Evolutionary conservation across 2,888 invertebrate species (phyloP).

Genomic region (Litoditis marina): DNA sequence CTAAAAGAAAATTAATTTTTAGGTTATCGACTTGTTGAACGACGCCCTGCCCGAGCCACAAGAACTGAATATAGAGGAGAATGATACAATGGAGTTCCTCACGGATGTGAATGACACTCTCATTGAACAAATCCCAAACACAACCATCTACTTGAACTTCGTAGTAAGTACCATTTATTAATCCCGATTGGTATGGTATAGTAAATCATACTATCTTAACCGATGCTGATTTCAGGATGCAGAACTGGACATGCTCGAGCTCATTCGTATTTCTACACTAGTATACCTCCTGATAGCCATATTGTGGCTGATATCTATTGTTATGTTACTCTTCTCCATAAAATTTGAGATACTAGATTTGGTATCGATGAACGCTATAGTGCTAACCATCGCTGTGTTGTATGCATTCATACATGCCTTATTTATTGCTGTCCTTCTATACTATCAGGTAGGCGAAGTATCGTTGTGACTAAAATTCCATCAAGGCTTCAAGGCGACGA

Average conservation of each 20-base stretch:
- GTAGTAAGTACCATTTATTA: not conserved
- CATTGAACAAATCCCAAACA: constrained; percentile 37
- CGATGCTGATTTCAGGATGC: constrained; percentile 27
- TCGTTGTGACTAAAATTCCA: not conserved
- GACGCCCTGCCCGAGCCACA: too few species aligned
- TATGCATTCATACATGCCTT: constrained; percentile 45
- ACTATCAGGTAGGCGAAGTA: constrained; percentile 58
- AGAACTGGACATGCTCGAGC: constrained; percentile 47
- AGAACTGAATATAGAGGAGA: constrained; percentile 18
- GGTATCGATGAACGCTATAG: constrained; percentile 44
- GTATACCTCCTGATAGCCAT: constrained; percentile 43
- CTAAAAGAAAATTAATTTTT: too few species aligned
- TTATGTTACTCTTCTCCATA: constrained; percentile 47
- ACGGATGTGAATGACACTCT: constrained; percentile 16
- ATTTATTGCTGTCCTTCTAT: constrained; percentile 43
- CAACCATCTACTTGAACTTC: constrained; percentile 20
- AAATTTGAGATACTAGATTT: constrained; percentile 42
- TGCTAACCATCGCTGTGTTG: constrained; percentile 40
- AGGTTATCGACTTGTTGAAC: too few species aligned
- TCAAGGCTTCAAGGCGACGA: not conserved
- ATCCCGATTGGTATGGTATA: too few species aligned
- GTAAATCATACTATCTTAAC: too few species aligned
- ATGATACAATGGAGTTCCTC: constrained; percentile 23
- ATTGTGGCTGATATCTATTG: constrained; percentile 48
- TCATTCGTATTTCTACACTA: constrained; percentile 51